Evolutionary conservation across 2,797 vertebrate species (phyloP).

Genomic region (Limnodromus scolopaceus): DNA sequence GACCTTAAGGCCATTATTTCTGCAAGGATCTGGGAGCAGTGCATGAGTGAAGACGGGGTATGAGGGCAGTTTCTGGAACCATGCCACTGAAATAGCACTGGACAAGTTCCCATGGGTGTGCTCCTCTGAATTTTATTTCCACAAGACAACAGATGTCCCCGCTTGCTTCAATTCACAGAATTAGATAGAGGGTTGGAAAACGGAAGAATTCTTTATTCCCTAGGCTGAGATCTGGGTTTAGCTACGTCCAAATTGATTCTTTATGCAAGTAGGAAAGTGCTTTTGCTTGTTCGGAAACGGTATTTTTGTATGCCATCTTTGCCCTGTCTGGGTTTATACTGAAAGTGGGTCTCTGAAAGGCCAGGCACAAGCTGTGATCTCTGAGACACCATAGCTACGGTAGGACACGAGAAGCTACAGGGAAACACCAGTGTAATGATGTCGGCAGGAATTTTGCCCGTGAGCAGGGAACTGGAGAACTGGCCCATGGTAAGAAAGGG

Average conservation of each 20-base stretch:
- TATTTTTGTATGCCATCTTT: background rate
- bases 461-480: background rate
- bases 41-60: background rate
- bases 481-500: background rate
- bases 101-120: background rate
- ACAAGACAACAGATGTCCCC: background rate
- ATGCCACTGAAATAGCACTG: background rate
- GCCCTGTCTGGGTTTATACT: background rate
- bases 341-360: background rate
- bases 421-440: background rate
- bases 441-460: background rate
- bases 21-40: background rate
- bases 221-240: background rate
- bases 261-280: background rate
- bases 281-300: background rate
- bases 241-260: background rate
- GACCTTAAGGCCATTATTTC: background rate
- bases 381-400: rapidly evolving
- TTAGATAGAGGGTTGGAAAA: background rate
- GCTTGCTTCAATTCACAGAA: background rate
- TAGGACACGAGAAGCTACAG: background rate
- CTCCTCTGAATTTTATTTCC: background rate
- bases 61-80: background rate
- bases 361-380: background rate
- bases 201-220: background rate